Evolutionary conservation across 2,888 invertebrate species (phyloP).

Genomic region (Opisthograptis luteolata): DNA sequence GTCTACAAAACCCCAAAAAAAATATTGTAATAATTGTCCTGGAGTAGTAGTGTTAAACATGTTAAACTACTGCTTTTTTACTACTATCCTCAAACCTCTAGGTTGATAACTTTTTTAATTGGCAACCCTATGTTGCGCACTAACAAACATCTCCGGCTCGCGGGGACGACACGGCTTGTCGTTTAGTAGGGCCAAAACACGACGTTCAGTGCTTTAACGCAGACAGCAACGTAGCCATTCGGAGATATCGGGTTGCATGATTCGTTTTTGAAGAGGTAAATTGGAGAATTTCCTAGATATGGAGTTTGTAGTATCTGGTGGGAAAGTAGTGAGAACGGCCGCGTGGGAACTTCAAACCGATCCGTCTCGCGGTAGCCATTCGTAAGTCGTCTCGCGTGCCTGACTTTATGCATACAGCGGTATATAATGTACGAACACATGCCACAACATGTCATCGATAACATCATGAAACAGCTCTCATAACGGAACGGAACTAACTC

Average conservation of each 20-base stretch:
- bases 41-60: no score
- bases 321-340: constrained; percentile 9
- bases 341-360: constrained; percentile 24
- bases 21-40: no score
- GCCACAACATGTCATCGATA: constrained; percentile 3
- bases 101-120: no score
- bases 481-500: no score
- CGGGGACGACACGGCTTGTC: background rate
- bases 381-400: constrained; percentile 25
- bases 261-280: no score
- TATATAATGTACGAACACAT: constrained; percentile 2
- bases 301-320: constrained; percentile 7
- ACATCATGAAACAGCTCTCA: no score
- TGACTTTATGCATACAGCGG: constrained; percentile 7
- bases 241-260: no score
- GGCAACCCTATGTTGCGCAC: no score
- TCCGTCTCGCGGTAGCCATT: constrained; percentile 6
- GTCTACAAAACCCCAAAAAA: no score
- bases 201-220: background rate
- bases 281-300: background rate
- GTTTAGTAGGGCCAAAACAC: background rate
- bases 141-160: background rate
- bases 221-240: background rate
- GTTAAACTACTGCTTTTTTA: no score
- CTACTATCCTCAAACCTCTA: no score